A percentile compares a stretch with the other conserved stretches of the same genome.
These are phyloP conservation scores for Allophyes oxyacanthae DNA, from an alignment of 2,888 invertebrate species.

Conservation along the genomic window DNA sequence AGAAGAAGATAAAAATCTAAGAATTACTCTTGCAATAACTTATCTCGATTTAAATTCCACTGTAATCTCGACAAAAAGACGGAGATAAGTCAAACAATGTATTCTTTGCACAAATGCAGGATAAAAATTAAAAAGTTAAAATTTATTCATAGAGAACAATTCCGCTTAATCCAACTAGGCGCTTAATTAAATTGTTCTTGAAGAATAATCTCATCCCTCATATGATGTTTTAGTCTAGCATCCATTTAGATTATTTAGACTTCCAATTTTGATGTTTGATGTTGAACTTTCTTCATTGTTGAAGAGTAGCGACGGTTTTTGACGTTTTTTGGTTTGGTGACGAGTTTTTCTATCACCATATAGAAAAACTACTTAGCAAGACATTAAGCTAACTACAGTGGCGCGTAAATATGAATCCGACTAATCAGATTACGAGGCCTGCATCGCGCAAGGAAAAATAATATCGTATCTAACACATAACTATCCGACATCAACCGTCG, in stretches of 20 bases:
- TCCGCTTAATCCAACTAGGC: conserved; percentile 59
- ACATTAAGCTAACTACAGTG: too few relatives aligned
- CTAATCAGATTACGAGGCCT: too few relatives aligned
- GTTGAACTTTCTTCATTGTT: too few relatives aligned
- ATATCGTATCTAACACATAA: too few relatives aligned
- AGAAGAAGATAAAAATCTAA: background rate
- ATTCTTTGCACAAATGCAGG: conserved; percentile 17
- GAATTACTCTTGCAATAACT: background rate
- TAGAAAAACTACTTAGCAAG: too few relatives aligned
- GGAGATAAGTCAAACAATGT: conserved; percentile 21
- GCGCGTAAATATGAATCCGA: too few relatives aligned
- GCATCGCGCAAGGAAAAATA: too few relatives aligned
- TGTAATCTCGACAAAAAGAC: conserved; percentile 15
- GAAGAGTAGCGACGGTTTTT: too few relatives aligned
- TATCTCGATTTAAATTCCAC: background rate
- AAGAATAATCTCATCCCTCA: conserved; percentile 63
- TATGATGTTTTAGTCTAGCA: conserved; percentile 48
- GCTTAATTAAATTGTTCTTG: conserved; percentile 65
- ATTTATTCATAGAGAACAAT: conserved; percentile 61
- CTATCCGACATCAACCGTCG: too few relatives aligned
- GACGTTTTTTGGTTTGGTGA: too few relatives aligned
- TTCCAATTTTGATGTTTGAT: too few relatives aligned
- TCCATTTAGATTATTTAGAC: conserved; percentile 34
- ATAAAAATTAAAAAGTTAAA: conserved; percentile 53
- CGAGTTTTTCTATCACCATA: too few relatives aligned